These are phyloP conservation scores for Syrrhaptes paradoxus DNA, from an alignment of 2,113 vertebrate genomes.

Conservation along the genomic window DNA sequence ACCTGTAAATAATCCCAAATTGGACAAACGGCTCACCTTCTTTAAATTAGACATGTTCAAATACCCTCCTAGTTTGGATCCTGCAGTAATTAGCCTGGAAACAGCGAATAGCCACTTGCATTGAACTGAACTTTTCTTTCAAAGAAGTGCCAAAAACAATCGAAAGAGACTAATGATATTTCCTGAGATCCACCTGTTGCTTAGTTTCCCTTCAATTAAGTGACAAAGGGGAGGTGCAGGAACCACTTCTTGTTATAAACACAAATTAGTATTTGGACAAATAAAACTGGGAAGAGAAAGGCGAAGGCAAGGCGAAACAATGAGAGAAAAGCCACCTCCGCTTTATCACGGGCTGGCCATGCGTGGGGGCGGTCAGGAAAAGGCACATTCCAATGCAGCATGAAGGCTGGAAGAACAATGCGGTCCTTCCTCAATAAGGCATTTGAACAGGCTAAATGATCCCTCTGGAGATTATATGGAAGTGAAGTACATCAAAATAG, in stretches of 20 bases:
- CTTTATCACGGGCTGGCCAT: constrained; percentile 37
- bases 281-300: constrained; percentile 32
- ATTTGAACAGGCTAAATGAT: constrained; percentile 57
- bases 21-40: neutral
- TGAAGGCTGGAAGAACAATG: constrained; percentile 55
- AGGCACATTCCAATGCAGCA: neutral
- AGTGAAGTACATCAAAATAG: constrained; percentile 65
- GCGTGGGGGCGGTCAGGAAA: neutral
- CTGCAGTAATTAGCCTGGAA: constrained; percentile 41
- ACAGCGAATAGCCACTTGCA: neutral
- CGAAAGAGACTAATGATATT: constrained; percentile 42
- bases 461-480: constrained; percentile 66
- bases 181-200: constrained; percentile 66
- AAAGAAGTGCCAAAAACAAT: constrained; percentile 55
- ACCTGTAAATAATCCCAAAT: neutral
- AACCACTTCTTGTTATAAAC: constrained; percentile 54
- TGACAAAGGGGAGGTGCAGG: constrained; percentile 20
- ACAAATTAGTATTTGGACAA: constrained; percentile 19
- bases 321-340: constrained; percentile 10
- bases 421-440: constrained; percentile 54
- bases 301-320: neutral
- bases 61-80: neutral
- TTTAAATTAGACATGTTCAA: neutral
- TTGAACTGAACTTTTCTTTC: constrained; percentile 44
- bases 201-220: constrained; percentile 64